Evolutionary conservation across 2,113 vertebrate species (phyloP).

Genomic region (Hippotragus niger): DNA sequence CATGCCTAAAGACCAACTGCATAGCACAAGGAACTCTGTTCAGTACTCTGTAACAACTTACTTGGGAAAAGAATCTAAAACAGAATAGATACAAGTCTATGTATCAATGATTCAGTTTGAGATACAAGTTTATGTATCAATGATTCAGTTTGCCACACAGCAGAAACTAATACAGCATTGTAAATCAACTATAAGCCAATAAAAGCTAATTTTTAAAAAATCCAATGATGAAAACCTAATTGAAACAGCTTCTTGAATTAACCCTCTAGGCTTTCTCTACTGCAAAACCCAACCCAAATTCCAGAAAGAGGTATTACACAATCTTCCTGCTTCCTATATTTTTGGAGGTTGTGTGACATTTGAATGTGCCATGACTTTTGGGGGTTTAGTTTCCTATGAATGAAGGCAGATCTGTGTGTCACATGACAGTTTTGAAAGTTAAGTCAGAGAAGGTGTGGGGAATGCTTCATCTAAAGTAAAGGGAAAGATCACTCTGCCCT

Average conservation of each 20-base stretch:
- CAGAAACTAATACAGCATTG: background rate
- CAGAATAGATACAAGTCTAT: background rate
- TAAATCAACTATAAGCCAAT: background rate
- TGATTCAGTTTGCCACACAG: background rate
- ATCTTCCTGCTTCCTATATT: accelerated
- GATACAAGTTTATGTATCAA: background rate
- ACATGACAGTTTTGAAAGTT: background rate
- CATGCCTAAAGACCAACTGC: accelerated
- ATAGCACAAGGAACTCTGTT: background rate
- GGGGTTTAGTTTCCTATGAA: background rate
- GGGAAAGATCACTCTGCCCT: background rate
- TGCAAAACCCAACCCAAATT: background rate
- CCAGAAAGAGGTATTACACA: background rate
- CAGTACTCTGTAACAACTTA: background rate
- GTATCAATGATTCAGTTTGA: background rate
- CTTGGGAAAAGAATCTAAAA: background rate
- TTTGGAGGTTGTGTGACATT: background rate
- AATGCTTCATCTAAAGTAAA: too few species aligned
- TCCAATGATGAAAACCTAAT: background rate
- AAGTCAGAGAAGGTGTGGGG: background rate
- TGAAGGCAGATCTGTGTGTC: accelerated
- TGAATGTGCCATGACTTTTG: background rate
- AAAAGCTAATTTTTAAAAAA: background rate
- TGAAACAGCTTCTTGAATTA: background rate
- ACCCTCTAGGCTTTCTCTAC: background rate